phyloP scores from a whole-genome alignment of 1,140 invertebrate species.

The Drosophila tsacasi region DNA sequence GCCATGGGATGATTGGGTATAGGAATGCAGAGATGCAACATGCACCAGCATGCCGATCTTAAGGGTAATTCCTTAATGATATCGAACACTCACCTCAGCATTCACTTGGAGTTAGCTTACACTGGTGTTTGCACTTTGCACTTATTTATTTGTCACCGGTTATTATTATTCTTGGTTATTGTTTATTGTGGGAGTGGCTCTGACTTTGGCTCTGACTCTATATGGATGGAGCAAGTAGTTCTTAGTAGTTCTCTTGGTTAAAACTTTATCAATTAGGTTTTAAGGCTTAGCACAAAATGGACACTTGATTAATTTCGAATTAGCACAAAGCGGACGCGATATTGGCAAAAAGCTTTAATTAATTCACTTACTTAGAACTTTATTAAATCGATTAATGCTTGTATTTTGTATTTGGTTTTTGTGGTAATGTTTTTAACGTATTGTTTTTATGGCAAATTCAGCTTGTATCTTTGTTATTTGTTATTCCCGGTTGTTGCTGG shows the following conservation, averaged over 20 bases:
- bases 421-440: not conserved
- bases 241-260: conserved; percentile 18
- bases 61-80: not conserved
- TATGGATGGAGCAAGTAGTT: conserved; percentile 67
- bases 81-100: conserved; percentile 26
- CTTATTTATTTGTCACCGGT: conserved; percentile 10
- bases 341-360: conserved; percentile 49
- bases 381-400: conserved; percentile 18
- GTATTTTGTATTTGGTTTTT: not conserved
- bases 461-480: conserved; percentile 14
- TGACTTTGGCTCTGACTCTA: conserved; percentile 8
- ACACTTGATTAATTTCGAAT: conserved; percentile 45
- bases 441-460: conserved; percentile 19
- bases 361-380: conserved; percentile 21
- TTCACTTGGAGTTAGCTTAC: not conserved
- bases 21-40: conserved; percentile 31
- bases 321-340: conserved; percentile 59
- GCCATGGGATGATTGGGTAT: not conserved
- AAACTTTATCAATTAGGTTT: conserved; percentile 12
- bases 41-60: conserved; percentile 12
- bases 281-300: conserved; percentile 71
- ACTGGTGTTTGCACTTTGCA: not conserved
- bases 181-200: conserved; percentile 46
- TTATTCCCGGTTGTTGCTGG: conserved; percentile 36
- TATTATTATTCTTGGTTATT: conserved; percentile 1